phyloP scores from a whole-genome alignment of 1,140 invertebrate genomes.

The Phocides pigmalion region DNA sequence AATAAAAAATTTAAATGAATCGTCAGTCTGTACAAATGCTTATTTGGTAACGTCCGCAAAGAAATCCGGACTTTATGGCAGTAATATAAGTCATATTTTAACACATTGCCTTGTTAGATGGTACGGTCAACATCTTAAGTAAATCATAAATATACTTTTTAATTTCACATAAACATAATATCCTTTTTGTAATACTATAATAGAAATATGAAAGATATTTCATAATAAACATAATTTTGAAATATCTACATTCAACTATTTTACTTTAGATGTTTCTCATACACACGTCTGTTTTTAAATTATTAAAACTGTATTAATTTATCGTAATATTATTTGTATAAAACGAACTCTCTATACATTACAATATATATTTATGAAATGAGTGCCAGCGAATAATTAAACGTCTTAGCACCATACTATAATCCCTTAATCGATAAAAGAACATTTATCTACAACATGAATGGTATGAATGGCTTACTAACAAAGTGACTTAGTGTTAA shows the following conservation, averaged over 20 bases:
- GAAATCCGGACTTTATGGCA: slow-evolving; percentile 17
- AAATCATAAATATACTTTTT: not conserved
- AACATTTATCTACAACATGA: slow-evolving; percentile 1
- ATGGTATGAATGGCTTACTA: no score
- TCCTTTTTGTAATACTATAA: no score
- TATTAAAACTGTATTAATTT: not conserved
- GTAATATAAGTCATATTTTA: slow-evolving; percentile 17
- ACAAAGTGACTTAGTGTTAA: not conserved
- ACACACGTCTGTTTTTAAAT: not conserved
- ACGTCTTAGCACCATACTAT: slow-evolving; percentile 42
- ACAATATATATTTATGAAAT: not conserved
- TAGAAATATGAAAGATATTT: no score
- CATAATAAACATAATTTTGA: no score
- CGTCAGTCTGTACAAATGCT: slow-evolving; percentile 6
- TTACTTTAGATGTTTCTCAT: not conserved
- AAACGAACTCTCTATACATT: slow-evolving; percentile 2
- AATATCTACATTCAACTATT: no score
- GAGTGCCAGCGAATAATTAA: slow-evolving; percentile 21
- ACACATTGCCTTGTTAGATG: slow-evolving; percentile 10
- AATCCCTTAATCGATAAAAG: slow-evolving; percentile 34
- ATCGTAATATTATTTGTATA: not conserved
- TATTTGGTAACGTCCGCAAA: slow-evolving; percentile 18
- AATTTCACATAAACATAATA: no score
- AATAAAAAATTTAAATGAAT: slow-evolving; percentile 16
- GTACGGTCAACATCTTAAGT: slow-evolving; percentile 28